Evolutionary conservation across 2,888 invertebrate species (phyloP).

Genomic region (Ectemnius cavifrons): DNA sequence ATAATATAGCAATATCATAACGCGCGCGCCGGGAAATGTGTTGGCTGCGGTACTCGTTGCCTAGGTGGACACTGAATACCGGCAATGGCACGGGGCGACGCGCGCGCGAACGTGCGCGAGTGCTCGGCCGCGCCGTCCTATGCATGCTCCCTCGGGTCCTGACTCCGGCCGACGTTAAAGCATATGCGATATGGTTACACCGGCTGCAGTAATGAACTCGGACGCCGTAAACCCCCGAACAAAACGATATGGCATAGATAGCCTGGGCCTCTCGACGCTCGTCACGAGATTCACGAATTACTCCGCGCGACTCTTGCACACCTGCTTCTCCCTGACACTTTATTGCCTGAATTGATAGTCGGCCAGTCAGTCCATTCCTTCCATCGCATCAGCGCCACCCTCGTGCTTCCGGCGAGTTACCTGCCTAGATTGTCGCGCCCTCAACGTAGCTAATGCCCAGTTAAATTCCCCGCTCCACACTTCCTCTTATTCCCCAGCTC

Average conservation of each 20-base stretch:
- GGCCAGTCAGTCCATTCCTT: too few species aligned
- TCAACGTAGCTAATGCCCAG: too few species aligned
- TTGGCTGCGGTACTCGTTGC: constrained; percentile 58
- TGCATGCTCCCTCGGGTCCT: constrained; percentile 54
- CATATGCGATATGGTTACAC: constrained; percentile 56
- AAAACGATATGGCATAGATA: constrained; percentile 20
- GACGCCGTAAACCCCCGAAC: constrained; percentile 40
- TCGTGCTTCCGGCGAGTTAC: too few species aligned
- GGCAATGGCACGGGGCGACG: constrained; percentile 8
- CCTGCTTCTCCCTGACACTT: too few species aligned
- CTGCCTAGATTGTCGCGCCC: too few species aligned
- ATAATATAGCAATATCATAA: constrained; percentile 75
- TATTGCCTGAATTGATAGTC: too few species aligned
- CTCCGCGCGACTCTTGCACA: too few species aligned
- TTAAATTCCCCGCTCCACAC: too few species aligned
- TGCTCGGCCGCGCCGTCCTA: constrained; percentile 22
- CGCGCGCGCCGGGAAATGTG: constrained; percentile 64
- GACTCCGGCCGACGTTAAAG: constrained; percentile 53
- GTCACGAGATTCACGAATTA: too few species aligned
- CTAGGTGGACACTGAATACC: constrained; percentile 17
- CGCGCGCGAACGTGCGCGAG: not conserved
- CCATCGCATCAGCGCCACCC: too few species aligned
- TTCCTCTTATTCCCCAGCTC: too few species aligned
- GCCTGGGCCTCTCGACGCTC: too few species aligned
- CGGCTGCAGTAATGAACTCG: constrained; percentile 56